A percentile compares a stretch with the other conserved stretches of the same genome.
These are phyloP conservation scores for Chrysomallon squamiferum DNA, from an alignment of 1,140 invertebrate genomes.

Conservation along the genomic window DNA sequence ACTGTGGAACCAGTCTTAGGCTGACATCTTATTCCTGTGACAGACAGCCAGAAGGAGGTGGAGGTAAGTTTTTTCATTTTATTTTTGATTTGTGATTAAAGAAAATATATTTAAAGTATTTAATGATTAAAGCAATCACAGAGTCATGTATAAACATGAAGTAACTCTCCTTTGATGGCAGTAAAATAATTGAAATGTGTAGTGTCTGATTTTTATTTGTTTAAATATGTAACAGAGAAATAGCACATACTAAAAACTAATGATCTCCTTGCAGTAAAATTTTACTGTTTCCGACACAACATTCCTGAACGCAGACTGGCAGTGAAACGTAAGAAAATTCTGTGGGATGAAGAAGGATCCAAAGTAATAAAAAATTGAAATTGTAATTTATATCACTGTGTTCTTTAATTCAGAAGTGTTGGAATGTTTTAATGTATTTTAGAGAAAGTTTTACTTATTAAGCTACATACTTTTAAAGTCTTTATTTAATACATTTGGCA, in stretches of 20 bases:
- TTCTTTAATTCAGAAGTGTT: too few relatives aligned
- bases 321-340: constrained; percentile 38
- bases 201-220: not conserved
- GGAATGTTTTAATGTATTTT: too few relatives aligned
- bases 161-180: too few relatives aligned
- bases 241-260: too few relatives aligned
- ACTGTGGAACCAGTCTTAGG: constrained; percentile 66
- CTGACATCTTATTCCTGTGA: constrained; percentile 69
- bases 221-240: not conserved
- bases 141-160: too few relatives aligned
- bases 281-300: constrained; percentile 83
- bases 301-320: constrained; percentile 42
- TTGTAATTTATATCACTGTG: too few relatives aligned
- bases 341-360: constrained; percentile 30
- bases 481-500: too few relatives aligned
- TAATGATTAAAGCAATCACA: too few relatives aligned
- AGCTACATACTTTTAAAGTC: too few relatives aligned
- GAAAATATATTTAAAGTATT: not conserved
- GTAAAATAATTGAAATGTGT: too few relatives aligned
- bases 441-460: too few relatives aligned
- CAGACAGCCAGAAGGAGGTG: constrained; percentile 40
- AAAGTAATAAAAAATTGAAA: constrained; percentile 32
- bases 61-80: constrained; percentile 22
- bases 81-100: not conserved
- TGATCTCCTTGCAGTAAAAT: constrained; percentile 61